Evolutionary conservation across 2,888 invertebrate genomes (phyloP).

Genomic region (Spodoptera picta): DNA sequence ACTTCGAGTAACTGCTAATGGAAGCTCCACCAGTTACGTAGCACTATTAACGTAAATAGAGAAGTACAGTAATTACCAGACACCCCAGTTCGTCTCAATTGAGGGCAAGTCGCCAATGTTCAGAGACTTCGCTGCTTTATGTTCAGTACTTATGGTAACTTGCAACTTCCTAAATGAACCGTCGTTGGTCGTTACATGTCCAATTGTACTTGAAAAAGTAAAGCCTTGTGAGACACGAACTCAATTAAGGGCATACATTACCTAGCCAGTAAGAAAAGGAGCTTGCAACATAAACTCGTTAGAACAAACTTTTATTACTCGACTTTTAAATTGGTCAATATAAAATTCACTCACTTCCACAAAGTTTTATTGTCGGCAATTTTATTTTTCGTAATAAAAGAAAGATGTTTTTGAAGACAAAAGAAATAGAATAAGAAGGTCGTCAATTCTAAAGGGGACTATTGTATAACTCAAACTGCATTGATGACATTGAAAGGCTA

Average conservation of each 20-base stretch:
- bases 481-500: constrained; percentile 13
- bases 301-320: constrained; percentile 62
- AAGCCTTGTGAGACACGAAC: constrained; percentile 39
- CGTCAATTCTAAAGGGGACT: constrained; percentile 9
- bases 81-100: constrained; percentile 61
- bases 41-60: constrained; percentile 66
- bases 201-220: constrained; percentile 46
- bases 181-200: constrained; percentile 43
- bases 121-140: constrained; percentile 58
- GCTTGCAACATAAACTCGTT: constrained; percentile 58
- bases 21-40: constrained; percentile 15
- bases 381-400: constrained; percentile 50
- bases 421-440: constrained; percentile 41
- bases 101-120: constrained; percentile 59
- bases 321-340: constrained; percentile 65
- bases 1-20: too few species aligned
- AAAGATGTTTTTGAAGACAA: constrained; percentile 38
- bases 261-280: constrained; percentile 32
- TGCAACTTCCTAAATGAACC: constrained; percentile 49
- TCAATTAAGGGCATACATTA: constrained; percentile 56
- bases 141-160: constrained; percentile 55
- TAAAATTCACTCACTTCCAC: constrained; percentile 61
- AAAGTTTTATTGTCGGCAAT: constrained; percentile 58
- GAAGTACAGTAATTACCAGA: constrained; percentile 71
- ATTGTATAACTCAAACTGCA: constrained; percentile 30